phyloP scores from a whole-genome alignment of 2,113 vertebrate species.

The Corvus hawaiiensis region DNA sequence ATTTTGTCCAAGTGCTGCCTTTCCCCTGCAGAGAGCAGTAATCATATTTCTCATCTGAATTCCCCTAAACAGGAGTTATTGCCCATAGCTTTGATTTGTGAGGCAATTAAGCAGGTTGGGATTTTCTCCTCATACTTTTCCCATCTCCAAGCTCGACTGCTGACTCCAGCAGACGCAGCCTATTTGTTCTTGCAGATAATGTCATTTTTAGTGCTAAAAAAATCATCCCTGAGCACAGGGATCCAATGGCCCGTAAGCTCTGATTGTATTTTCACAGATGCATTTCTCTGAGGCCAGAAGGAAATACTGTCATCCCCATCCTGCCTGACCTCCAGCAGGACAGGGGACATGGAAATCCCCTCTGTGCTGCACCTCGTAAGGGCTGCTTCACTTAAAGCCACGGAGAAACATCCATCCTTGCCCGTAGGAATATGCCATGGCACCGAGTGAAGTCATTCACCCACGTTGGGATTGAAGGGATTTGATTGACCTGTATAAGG shows the following conservation, averaged over 20 bases:
- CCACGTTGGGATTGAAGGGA: not conserved
- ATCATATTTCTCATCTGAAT: conserved; percentile 16
- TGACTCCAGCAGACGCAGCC: rapidly evolving
- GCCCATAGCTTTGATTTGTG: conserved; percentile 32
- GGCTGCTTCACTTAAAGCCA: not conserved
- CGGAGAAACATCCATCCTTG: not conserved
- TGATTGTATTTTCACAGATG: not conserved
- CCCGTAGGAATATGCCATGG: not conserved
- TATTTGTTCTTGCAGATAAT: conserved; percentile 13
- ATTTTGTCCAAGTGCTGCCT: not conserved
- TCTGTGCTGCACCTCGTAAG: not conserved
- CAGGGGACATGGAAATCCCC: not conserved
- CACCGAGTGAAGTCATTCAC: not conserved
- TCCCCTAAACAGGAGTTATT: conserved; percentile 11
- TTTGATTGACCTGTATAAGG: not conserved
- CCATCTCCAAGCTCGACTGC: not conserved
- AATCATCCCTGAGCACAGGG: not conserved
- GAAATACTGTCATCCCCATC: not conserved
- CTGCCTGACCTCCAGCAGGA: not conserved
- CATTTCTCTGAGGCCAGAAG: not conserved
- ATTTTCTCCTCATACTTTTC: conserved; percentile 5
- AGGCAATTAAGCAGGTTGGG: conserved; percentile 16
- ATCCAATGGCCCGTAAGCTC: not conserved
- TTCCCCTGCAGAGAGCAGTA: not conserved
- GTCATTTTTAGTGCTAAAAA: not conserved